A percentile compares a stretch with the other conserved stretches of the same genome.
Evolutionary conservation across 2,797 vertebrate genomes (phyloP).

Genomic region (Meriones psammophilus): DNA sequence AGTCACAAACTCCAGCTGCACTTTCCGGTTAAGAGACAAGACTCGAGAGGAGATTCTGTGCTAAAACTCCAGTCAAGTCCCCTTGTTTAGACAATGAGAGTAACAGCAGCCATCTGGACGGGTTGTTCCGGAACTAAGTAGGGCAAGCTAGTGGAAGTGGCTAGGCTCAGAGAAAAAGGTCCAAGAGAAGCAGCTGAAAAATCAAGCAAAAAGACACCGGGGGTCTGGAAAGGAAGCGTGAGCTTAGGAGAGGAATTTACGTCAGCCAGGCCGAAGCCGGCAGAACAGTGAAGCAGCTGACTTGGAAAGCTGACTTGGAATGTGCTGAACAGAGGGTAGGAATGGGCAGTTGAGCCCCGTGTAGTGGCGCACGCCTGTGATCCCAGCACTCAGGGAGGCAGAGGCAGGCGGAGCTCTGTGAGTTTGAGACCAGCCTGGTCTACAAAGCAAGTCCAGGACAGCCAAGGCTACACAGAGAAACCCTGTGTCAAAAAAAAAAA

Average conservation of each 20-base stretch:
- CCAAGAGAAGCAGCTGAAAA: constrained; percentile 28
- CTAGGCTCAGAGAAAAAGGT: neutral
- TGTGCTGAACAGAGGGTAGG: neutral
- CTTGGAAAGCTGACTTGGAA: neutral
- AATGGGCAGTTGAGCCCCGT: too few species aligned
- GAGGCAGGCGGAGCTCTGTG: too few species aligned
- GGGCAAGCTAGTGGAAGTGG: neutral
- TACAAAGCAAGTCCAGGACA: too few species aligned
- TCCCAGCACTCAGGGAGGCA: too few species aligned
- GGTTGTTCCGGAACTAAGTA: constrained; percentile 9
- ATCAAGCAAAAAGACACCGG: constrained; percentile 4
- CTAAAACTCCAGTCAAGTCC: neutral
- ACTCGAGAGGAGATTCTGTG: neutral
- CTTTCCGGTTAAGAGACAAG: neutral
- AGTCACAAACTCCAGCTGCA: neutral
- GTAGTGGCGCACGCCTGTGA: too few species aligned
- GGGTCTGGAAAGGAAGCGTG: neutral
- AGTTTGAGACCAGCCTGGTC: too few species aligned
- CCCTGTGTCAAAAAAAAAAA: too few species aligned
- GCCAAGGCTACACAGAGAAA: too few species aligned
- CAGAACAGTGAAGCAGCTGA: neutral
- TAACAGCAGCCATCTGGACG: constrained; percentile 1
- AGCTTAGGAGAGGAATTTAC: neutral
- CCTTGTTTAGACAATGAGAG: neutral
- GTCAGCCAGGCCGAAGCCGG: neutral